Percentiles rank a stretch among this genome's conserved stretches.
Evolutionary conservation across 2,888 invertebrate species (phyloP).

Genomic region (Microctonus brassicae): DNA sequence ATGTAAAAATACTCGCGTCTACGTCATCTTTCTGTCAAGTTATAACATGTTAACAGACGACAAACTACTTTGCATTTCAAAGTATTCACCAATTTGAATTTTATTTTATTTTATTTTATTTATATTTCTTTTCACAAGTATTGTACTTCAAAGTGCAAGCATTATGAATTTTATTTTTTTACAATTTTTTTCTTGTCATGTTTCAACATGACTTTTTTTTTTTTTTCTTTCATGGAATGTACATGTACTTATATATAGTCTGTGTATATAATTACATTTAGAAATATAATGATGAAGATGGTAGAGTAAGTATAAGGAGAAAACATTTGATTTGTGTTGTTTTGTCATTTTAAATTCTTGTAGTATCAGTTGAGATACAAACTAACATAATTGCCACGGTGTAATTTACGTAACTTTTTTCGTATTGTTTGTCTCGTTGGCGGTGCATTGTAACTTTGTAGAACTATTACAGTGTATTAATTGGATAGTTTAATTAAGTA

Average conservation of each 20-base stretch:
- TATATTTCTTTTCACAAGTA: background rate
- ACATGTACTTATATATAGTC: background rate
- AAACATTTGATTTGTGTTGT: too few species aligned
- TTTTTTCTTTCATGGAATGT: background rate
- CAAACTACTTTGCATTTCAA: too few species aligned
- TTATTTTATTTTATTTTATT: background rate
- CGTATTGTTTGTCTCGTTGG: slow-evolving; percentile 5
- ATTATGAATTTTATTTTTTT: background rate
- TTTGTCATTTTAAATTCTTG: too few species aligned
- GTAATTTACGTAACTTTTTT: background rate
- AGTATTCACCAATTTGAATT: too few species aligned
- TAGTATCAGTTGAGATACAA: background rate
- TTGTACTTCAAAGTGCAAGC: background rate
- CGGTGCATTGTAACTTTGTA: background rate
- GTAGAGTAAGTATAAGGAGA: too few species aligned
- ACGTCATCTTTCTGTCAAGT: too few species aligned
- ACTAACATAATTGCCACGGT: background rate
- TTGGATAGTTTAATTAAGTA: background rate
- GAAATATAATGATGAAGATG: too few species aligned
- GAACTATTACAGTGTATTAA: background rate
- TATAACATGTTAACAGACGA: too few species aligned
- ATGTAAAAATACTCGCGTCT: too few species aligned
- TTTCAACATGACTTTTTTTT: background rate
- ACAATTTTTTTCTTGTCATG: background rate
- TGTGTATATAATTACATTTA: background rate